Evolutionary conservation across 2,888 invertebrate genomes (phyloP).

Genomic region (Volucella inflata): DNA sequence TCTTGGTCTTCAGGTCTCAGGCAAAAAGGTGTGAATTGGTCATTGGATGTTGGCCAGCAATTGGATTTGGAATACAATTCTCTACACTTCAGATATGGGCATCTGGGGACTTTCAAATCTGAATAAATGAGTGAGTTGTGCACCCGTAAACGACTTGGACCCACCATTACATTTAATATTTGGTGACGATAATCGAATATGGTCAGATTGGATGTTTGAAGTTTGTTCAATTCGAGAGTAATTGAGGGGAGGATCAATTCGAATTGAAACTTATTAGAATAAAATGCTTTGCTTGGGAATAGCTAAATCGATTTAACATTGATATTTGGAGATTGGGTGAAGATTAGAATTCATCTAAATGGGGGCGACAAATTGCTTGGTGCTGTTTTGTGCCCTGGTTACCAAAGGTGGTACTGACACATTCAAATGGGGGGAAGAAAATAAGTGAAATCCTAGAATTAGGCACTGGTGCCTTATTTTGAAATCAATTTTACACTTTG

Average conservation of each 20-base stretch:
- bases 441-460: too few species aligned
- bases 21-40: slow-evolving; percentile 72
- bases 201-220: slow-evolving; percentile 63
- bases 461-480: too few species aligned
- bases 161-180: slow-evolving; percentile 72
- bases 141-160: slow-evolving; percentile 63
- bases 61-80: slow-evolving; percentile 57
- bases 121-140: slow-evolving; percentile 75
- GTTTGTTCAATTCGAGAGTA: not conserved
- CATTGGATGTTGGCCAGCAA: slow-evolving; percentile 26
- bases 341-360: slow-evolving; percentile 18
- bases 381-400: too few species aligned
- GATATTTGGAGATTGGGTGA: slow-evolving; percentile 37
- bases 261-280: slow-evolving; percentile 58
- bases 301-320: slow-evolving; percentile 61
- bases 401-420: too few species aligned
- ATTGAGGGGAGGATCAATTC: slow-evolving; percentile 20
- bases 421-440: too few species aligned
- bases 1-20: not conserved
- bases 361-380: not conserved
- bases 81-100: slow-evolving; percentile 66
- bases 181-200: slow-evolving; percentile 59
- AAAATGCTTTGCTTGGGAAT: slow-evolving; percentile 40
- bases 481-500: too few species aligned
- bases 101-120: slow-evolving; percentile 74